phyloP scores from a whole-genome alignment of 2,888 invertebrate species.

The Hylaea fasciaria region DNA sequence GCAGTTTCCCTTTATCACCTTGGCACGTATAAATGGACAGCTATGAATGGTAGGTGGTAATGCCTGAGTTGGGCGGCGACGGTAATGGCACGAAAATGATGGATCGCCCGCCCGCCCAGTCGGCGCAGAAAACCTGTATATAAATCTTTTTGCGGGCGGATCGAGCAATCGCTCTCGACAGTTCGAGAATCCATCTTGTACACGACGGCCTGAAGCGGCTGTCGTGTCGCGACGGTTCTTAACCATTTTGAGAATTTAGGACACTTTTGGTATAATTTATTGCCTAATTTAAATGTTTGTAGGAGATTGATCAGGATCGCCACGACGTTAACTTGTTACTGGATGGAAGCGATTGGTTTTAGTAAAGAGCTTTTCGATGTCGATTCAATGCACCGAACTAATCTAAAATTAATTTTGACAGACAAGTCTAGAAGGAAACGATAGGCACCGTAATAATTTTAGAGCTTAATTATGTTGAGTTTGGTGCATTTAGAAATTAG shows the following conservation, averaged over 20 bases:
- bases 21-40: slow-evolving; percentile 37
- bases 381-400: too few species aligned
- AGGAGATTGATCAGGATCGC: too few species aligned
- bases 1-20: neutral
- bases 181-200: slow-evolving; percentile 9
- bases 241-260: neutral
- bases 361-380: too few species aligned
- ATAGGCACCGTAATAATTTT: too few species aligned
- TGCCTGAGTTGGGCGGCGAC: slow-evolving; percentile 34
- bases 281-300: too few species aligned
- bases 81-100: slow-evolving; percentile 73
- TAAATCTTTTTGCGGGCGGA: slow-evolving; percentile 37
- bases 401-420: too few species aligned
- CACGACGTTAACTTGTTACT: too few species aligned
- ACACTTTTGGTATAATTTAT: neutral
- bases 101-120: slow-evolving; percentile 51
- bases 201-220: slow-evolving; percentile 5
- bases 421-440: too few species aligned
- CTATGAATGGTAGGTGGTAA: slow-evolving; percentile 40
- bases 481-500: too few species aligned
- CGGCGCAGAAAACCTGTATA: slow-evolving; percentile 41
- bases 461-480: too few species aligned
- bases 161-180: slow-evolving; percentile 29
- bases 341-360: too few species aligned
- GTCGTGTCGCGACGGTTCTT: neutral